Conservation (phyloP, 2,113 vertebrate genomes). For the Megalops atlanticus region DNA sequence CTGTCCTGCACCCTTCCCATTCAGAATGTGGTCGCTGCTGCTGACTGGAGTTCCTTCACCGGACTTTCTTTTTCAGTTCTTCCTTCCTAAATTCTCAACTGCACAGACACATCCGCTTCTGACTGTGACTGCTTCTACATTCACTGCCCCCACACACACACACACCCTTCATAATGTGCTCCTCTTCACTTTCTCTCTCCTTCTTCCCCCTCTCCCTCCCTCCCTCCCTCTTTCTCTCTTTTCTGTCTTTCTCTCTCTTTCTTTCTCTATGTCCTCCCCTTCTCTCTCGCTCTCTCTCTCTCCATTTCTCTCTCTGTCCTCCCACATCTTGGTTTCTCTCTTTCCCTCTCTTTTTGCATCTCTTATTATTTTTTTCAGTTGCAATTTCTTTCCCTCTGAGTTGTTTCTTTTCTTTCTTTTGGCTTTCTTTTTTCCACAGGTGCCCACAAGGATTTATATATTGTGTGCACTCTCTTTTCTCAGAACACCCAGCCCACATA, state of each 20-base stretch:
- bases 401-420: conserved; percentile 65
- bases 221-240: background rate
- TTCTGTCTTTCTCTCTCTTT: conserved; percentile 53
- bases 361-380: conserved; percentile 33
- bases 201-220: background rate
- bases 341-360: conserved; percentile 27
- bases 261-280: conserved; percentile 47
- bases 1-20: conserved; percentile 78
- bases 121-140: conserved; percentile 49
- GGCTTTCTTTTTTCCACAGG: conserved; percentile 70
- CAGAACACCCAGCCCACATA: conserved; percentile 71
- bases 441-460: conserved; percentile 59
- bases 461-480: conserved; percentile 70
- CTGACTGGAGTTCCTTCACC: conserved; percentile 67
- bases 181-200: conserved; percentile 7
- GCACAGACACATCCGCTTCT: conserved; percentile 64
- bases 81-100: conserved; percentile 71
- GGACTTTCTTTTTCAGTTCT: conserved; percentile 68
- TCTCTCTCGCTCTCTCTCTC: conserved; percentile 40
- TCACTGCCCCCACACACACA: conserved; percentile 37
- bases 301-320: conserved; percentile 45
- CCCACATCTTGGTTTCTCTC: too few relatives aligned
- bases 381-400: conserved; percentile 48
- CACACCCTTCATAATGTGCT: conserved; percentile 40
- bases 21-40: conserved; percentile 69